These are phyloP conservation scores for Drosophila nikananu DNA, from an alignment of 1,140 invertebrate genomes.

Conservation along the genomic window DNA sequence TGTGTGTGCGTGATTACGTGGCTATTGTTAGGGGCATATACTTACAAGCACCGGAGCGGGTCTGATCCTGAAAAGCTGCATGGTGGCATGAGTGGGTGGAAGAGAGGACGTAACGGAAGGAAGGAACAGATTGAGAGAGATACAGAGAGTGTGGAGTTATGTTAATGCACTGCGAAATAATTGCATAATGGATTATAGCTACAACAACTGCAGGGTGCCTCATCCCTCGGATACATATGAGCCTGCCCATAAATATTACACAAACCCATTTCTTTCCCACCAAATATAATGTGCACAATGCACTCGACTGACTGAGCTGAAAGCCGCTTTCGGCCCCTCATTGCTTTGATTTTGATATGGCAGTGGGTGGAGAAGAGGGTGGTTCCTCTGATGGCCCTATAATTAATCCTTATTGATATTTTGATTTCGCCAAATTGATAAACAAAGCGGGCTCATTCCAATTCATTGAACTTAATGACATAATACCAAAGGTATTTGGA, in stretches of 20 bases:
- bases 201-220: slow-evolving; percentile 18
- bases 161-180: slow-evolving; percentile 71
- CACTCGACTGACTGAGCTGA: slow-evolving; percentile 28
- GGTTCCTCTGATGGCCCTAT: background rate
- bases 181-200: slow-evolving; percentile 60
- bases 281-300: slow-evolving; percentile 28
- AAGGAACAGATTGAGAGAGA: slow-evolving; percentile 37
- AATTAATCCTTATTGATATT: slow-evolving; percentile 53
- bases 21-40: slow-evolving; percentile 86
- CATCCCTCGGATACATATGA: background rate
- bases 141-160: slow-evolving; percentile 49
- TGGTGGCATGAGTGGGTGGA: slow-evolving; percentile 57
- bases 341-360: slow-evolving; percentile 11
- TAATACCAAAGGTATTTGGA: slow-evolving; percentile 19
- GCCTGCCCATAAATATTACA: background rate
- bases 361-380: background rate
- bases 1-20: slow-evolving; percentile 20
- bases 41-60: slow-evolving; percentile 98
- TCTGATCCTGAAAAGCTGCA: slow-evolving; percentile 98
- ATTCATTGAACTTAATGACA: slow-evolving; percentile 27
- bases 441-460: slow-evolving; percentile 22
- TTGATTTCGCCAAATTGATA: slow-evolving; percentile 41
- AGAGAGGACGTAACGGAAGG: slow-evolving; percentile 16
- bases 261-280: slow-evolving; percentile 18
- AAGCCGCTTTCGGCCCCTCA: slow-evolving; percentile 3